Evolutionary conservation across 1,140 invertebrate genomes (phyloP), one percentile per base, ranked within the genome.

Genomic region (Halictus rubicundus): DNA sequence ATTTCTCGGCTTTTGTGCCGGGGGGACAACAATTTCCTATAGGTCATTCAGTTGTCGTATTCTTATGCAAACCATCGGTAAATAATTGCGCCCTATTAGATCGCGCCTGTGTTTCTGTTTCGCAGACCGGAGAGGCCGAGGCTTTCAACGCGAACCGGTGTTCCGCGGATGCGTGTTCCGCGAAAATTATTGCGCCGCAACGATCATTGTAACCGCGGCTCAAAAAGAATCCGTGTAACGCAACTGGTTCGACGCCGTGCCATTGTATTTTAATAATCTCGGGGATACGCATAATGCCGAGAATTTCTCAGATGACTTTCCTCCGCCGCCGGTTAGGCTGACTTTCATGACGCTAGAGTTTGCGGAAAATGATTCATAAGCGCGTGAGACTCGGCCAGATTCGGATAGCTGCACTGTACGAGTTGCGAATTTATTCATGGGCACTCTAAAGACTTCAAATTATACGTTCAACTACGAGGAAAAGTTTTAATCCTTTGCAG

Each of bases 31-130:
- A 79, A 79, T 79, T 79, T 79, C 78, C 78, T 79, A 79, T 79
- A 79, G 78, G 78, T 79, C 71, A 79, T 79, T 79, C 78, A 79
- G 78, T 79, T 79, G 78, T 79, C 78, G 78, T 74, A 74, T 79
- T 79, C 78, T 79, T 79, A 74, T 74, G 78, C 78, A 74, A 79
- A 79, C 78, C 78, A 46, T 74, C 71, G 78, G 78, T 79, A 79
- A 79, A 79, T 79, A 79, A 79, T 79, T 52, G 78, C 52, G 49
- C 70, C 78, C 78, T 68, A 79, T 79, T 79, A 79, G 78, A 79
- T 66, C 78, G 71, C 32, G 32, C 32, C 32, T 32, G 16, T 60
- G 54, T 19, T 60, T 60, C 70, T 60, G 70, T 73, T 74, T 68
- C 68, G 21, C 10, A 21, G 68, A 21, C n/a, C 42, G 19, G 1